Evolutionary conservation across 2,113 vertebrate species (phyloP).

Genomic region (Paradoxurus hermaphroditus): DNA sequence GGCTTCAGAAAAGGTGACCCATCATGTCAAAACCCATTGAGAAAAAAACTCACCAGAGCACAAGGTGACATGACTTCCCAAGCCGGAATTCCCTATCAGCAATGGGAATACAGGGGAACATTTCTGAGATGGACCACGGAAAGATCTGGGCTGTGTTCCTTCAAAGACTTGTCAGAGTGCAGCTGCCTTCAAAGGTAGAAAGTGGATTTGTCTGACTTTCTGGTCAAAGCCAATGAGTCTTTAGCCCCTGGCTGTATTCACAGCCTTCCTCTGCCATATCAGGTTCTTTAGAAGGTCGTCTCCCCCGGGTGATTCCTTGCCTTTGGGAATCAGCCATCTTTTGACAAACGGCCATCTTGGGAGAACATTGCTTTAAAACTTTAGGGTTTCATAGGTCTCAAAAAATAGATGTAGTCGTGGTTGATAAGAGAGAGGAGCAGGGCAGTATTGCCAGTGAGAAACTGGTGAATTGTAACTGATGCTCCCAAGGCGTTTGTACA

Average conservation of each 20-base stretch:
- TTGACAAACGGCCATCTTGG: neutral
- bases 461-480: neutral
- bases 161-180: neutral
- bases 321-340: neutral
- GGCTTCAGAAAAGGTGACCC: conserved; percentile 50
- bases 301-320: neutral
- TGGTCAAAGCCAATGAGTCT: neutral
- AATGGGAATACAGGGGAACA: neutral
- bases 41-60: neutral
- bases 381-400: neutral
- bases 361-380: neutral
- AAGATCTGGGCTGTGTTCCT: neutral
- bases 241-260: neutral
- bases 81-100: neutral
- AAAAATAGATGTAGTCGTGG: neutral
- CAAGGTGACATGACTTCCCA: neutral
- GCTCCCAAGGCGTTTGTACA: fast-evolving
- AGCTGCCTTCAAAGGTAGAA: neutral
- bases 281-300: neutral
- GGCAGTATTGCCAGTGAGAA: neutral
- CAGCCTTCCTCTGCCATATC: neutral
- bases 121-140: neutral
- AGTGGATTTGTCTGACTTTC: neutral
- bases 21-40: neutral
- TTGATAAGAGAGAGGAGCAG: neutral